Evolutionary conservation across 2,888 invertebrate genomes (phyloP).

Genomic region (Trissonchulus sp.): DNA sequence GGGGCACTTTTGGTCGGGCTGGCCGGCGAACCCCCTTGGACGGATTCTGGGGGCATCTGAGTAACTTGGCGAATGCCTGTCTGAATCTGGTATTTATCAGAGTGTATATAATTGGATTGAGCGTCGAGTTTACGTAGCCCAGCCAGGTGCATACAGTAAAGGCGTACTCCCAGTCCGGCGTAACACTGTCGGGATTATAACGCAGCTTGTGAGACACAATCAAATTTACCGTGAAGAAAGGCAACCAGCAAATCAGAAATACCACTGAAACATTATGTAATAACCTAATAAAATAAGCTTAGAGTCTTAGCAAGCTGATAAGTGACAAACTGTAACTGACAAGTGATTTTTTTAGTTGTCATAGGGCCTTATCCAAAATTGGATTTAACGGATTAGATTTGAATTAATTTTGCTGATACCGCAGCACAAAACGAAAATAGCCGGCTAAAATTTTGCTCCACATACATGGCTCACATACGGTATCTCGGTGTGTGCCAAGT

Average conservation of each 20-base stretch:
- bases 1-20: neutral
- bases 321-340: too few relatives aligned
- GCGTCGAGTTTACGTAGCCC: constrained; percentile 56
- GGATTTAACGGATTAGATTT: too few relatives aligned
- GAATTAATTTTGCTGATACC: too few relatives aligned
- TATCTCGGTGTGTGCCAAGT: too few relatives aligned
- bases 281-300: too few relatives aligned
- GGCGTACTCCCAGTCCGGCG: constrained; percentile 34
- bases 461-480: too few relatives aligned
- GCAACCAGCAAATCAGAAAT: constrained; percentile 58
- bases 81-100: neutral
- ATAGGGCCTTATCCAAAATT: too few relatives aligned
- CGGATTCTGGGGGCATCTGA: neutral
- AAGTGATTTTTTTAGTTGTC: too few relatives aligned
- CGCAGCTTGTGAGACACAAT: constrained; percentile 48
- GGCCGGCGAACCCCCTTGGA: too few relatives aligned
- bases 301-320: too few relatives aligned
- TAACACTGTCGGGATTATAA: constrained; percentile 39
- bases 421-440: too few relatives aligned
- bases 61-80: neutral
- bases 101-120: constrained; percentile 10
- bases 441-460: too few relatives aligned
- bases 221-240: constrained; percentile 57
- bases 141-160: constrained; percentile 53
- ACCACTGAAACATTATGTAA: constrained; percentile 52